phyloP scores from a whole-genome alignment of 2,113 vertebrate genomes.

The Alligator mississippiensis region DNA sequence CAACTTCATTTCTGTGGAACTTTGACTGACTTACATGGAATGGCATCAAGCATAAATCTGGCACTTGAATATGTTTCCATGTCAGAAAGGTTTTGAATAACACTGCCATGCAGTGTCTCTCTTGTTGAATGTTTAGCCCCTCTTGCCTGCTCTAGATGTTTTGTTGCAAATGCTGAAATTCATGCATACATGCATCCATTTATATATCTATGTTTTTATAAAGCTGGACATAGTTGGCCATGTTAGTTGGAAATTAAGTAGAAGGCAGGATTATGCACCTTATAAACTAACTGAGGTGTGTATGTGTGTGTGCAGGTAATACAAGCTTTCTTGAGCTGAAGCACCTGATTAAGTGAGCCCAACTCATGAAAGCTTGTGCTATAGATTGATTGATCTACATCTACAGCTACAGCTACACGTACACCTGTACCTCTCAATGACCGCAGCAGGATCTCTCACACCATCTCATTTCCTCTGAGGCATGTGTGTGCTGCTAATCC shows the following conservation, averaged over 20 bases:
- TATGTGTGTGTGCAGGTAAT: too few relatives aligned
- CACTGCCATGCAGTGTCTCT: background rate
- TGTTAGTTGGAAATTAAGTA: background rate
- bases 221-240: background rate
- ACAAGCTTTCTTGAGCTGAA: too few relatives aligned
- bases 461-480: background rate
- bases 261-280: too few relatives aligned
- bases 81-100: fast-evolving
- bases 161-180: background rate
- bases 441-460: background rate
- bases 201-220: background rate
- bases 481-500: background rate
- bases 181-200: background rate
- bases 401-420: too few relatives aligned
- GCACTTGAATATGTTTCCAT: background rate
- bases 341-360: too few relatives aligned
- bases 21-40: fast-evolving
- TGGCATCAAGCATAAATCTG: background rate
- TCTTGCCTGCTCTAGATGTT: fast-evolving
- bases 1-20: background rate
- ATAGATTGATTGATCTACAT: too few relatives aligned
- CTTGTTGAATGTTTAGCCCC: background rate
- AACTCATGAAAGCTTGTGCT: too few relatives aligned
- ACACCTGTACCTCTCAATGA: background rate
- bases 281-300: too few relatives aligned